Conservation (phyloP, 2,888 invertebrate genomes). For the Nudaria mundana region DNA sequence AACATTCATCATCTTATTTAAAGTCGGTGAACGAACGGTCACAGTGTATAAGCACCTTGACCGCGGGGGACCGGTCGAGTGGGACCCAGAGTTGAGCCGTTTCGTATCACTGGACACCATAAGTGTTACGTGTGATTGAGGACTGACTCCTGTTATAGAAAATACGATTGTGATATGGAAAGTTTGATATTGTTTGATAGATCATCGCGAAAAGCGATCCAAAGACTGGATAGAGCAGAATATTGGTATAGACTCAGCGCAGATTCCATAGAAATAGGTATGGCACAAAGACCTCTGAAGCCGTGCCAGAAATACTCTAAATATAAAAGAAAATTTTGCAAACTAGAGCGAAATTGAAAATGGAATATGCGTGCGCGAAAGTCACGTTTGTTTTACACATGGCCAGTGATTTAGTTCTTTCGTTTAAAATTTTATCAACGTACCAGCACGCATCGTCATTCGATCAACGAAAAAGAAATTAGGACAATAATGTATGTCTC, state of each 20-base stretch:
- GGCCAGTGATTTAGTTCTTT: constrained; percentile 33
- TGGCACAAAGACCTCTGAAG: no score
- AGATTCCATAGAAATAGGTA: no score
- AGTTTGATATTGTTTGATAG: constrained; percentile 12
- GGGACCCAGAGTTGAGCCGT: constrained; percentile 25
- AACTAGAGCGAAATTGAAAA: constrained; percentile 42
- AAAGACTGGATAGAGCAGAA: no score
- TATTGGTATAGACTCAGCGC: no score
- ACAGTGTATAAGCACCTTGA: constrained; percentile 53
- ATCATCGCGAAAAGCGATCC: no score
- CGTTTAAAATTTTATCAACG: constrained; percentile 50
- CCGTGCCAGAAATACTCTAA: no score
- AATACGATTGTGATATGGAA: constrained; percentile 17
- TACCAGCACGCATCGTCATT: constrained; percentile 36
- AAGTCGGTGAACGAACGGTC: constrained; percentile 31
- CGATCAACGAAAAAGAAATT: constrained; percentile 20
- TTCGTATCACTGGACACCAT: constrained; percentile 38
- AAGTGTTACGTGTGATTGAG: constrained; percentile 36
- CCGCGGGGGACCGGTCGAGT: constrained; percentile 46
- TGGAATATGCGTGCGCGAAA: constrained; percentile 64
- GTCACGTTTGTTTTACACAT: constrained; percentile 19
- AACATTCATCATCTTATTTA: constrained; percentile 31
- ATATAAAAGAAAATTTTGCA: constrained; percentile 9
- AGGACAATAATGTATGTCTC: constrained; percentile 21
- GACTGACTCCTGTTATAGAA: constrained; percentile 1